These are phyloP conservation scores for Volucella zonaria DNA, from an alignment of 2,888 invertebrate genomes.

Conservation along the genomic window DNA sequence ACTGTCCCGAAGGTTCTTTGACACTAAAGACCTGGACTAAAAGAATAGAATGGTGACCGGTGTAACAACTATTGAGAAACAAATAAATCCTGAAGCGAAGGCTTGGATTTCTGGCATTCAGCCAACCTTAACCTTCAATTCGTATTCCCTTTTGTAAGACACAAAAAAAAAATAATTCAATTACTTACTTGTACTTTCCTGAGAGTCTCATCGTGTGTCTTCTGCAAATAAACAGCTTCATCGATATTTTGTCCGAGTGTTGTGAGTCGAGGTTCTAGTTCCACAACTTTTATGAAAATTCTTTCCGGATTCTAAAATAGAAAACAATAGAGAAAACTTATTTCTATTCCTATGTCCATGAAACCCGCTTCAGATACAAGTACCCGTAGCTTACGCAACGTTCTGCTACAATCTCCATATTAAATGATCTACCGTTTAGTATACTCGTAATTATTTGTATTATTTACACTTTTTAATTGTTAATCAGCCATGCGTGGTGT, in stretches of 20 bases:
- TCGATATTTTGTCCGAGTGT: constrained; percentile 89
- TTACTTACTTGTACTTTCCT: constrained; percentile 89
- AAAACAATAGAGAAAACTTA: constrained; percentile 75
- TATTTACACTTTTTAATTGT: constrained; percentile 10
- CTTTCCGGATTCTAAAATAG: constrained; percentile 89
- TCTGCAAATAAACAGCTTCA: constrained; percentile 89
- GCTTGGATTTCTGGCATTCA: too few species aligned
- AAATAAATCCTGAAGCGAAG: too few species aligned
- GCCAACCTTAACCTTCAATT: too few species aligned
- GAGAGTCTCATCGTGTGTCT: constrained; percentile 92
- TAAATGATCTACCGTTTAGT: constrained; percentile 1
- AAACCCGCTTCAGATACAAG: background rate
- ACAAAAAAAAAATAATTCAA: constrained; percentile 4
- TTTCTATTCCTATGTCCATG: constrained; percentile 42
- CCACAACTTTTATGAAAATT: constrained; percentile 92
- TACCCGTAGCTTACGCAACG: constrained; percentile 37
- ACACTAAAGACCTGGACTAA: too few species aligned
- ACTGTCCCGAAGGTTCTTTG: too few species aligned
- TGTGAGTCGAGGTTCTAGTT: constrained; percentile 92
- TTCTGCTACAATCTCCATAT: constrained; percentile 58
- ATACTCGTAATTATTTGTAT: background rate
- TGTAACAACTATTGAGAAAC: too few species aligned
- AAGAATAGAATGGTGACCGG: too few species aligned
- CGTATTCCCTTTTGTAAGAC: constrained; percentile 28
- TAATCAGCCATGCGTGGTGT: constrained; percentile 43